Conservation (phyloP, 2,113 vertebrate species). For the Hucho hucho region DNA sequence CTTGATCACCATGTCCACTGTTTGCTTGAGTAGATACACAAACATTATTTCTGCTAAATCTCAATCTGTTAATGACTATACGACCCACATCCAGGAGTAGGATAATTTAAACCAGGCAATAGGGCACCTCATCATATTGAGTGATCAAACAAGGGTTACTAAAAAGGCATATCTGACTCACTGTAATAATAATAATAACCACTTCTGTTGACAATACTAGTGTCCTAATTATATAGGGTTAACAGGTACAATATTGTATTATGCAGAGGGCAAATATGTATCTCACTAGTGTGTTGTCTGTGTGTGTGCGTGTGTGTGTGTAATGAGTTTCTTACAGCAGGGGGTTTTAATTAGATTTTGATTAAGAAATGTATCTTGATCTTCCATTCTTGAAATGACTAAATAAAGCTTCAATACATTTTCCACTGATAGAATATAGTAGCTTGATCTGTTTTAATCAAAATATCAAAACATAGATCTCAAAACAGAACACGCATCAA, state of each 20-base stretch:
- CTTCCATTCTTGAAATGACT: too few relatives aligned
- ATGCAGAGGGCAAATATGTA: neutral
- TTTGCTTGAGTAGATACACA: conserved; percentile 29
- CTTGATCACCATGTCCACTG: conserved; percentile 78
- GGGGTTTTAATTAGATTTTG: too few relatives aligned
- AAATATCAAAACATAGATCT: too few relatives aligned
- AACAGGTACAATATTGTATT: conserved; percentile 28
- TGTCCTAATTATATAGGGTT: neutral
- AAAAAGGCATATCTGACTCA: conserved; percentile 46
- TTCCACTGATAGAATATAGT: too few relatives aligned
- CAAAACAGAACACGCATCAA: neutral
- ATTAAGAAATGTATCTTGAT: too few relatives aligned
- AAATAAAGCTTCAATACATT: too few relatives aligned
- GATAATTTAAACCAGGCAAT: conserved; percentile 10
- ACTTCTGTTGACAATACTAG: conserved; percentile 14
- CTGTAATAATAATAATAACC: conserved; percentile 50
- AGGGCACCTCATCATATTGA: conserved; percentile 23
- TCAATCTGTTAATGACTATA: conserved; percentile 19
- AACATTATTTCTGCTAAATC: conserved; percentile 23
- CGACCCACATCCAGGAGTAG: conserved; percentile 16
- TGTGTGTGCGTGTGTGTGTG: too few relatives aligned
- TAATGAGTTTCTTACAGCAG: neutral
- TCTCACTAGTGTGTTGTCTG: too few relatives aligned
- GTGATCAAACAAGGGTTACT: conserved; percentile 25
- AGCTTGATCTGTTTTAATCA: too few relatives aligned